A percentile compares a stretch with the other conserved stretches of the same genome.
Evolutionary conservation across 2,888 invertebrate species (phyloP).

Genomic region (Allygus modestus): DNA sequence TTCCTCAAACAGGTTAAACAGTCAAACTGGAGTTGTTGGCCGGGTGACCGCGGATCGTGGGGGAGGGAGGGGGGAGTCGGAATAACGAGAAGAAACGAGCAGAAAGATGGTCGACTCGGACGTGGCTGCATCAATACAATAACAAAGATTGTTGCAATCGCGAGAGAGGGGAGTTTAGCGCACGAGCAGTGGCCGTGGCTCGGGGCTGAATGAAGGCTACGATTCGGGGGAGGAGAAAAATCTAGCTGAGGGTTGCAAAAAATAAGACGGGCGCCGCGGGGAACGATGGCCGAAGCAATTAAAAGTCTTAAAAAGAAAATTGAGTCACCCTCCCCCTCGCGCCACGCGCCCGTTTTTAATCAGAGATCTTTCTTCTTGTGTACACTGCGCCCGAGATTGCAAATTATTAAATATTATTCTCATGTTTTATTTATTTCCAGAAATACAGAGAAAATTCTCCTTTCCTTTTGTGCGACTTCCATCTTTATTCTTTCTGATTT

Average conservation of each 20-base stretch:
- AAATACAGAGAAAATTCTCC: constrained; percentile 56
- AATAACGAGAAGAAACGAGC: constrained; percentile 29
- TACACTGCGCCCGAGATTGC: constrained; percentile 64
- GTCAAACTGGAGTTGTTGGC: not conserved
- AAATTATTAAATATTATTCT: constrained; percentile 64
- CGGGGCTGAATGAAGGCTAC: constrained; percentile 61
- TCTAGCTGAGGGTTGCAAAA: constrained; percentile 67
- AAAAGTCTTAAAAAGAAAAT: constrained; percentile 72
- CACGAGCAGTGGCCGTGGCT: constrained; percentile 7
- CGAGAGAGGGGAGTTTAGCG: constrained; percentile 19
- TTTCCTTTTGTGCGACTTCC: constrained; percentile 55
- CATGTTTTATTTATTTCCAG: constrained; percentile 63
- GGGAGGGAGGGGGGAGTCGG: not conserved
- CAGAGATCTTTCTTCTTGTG: constrained; percentile 68
- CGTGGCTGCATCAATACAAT: constrained; percentile 46
- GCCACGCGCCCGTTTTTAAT: constrained; percentile 68
- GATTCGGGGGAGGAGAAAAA: constrained; percentile 62
- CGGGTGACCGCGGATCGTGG: not conserved
- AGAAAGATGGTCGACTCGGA: constrained; percentile 43
- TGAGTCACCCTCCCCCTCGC: constrained; percentile 69
- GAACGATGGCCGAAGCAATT: constrained; percentile 72
- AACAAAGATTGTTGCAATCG: constrained; percentile 58
- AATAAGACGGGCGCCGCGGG: constrained; percentile 68
- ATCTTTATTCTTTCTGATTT: constrained; percentile 49
- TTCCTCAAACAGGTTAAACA: constrained; percentile 9